Evolutionary conservation across 2,888 invertebrate species (phyloP).

Genomic region (Andrena bucephala): DNA sequence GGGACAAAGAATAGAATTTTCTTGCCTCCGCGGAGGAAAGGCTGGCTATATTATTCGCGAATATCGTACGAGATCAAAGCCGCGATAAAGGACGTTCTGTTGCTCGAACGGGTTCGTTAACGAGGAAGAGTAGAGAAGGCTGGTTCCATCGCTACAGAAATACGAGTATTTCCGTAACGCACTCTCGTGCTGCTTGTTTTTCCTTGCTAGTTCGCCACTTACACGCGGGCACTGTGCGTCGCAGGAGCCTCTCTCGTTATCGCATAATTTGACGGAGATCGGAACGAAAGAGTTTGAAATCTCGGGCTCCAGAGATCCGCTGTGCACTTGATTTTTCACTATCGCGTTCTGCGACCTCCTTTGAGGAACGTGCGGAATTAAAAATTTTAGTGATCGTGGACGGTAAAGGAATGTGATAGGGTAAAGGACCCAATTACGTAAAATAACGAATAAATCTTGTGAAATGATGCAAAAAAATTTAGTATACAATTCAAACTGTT

Average conservation of each 20-base stretch:
- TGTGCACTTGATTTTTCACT: not conserved
- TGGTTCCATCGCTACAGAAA: not conserved
- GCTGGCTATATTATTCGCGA: constrained; percentile 69
- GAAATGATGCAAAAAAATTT: too few species aligned
- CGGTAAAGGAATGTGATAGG: not conserved
- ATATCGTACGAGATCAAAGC: constrained; percentile 73
- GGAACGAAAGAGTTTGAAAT: constrained; percentile 18
- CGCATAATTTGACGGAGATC: constrained; percentile 34
- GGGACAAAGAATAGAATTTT: constrained; percentile 67
- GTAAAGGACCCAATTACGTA: too few species aligned
- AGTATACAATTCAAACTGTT: too few species aligned
- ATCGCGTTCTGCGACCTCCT: not conserved
- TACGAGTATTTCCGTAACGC: constrained; percentile 21
- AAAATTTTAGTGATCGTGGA: not conserved
- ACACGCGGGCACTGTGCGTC: not conserved
- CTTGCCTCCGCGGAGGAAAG: constrained; percentile 50
- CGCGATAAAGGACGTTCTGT: constrained; percentile 71
- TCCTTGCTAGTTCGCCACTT: not conserved
- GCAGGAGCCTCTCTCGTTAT: constrained; percentile 36
- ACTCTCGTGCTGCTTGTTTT: constrained; percentile 31
- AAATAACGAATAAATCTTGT: too few species aligned
- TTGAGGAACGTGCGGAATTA: constrained; percentile 19
- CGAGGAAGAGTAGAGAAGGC: constrained; percentile 47
- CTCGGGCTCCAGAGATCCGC: constrained; percentile 2
- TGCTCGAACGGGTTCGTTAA: constrained; percentile 74